Evolutionary conservation across 1,140 invertebrate genomes (phyloP), one percentile per base, ranked within the genome.

Genomic region (Manduca sexta): DNA sequence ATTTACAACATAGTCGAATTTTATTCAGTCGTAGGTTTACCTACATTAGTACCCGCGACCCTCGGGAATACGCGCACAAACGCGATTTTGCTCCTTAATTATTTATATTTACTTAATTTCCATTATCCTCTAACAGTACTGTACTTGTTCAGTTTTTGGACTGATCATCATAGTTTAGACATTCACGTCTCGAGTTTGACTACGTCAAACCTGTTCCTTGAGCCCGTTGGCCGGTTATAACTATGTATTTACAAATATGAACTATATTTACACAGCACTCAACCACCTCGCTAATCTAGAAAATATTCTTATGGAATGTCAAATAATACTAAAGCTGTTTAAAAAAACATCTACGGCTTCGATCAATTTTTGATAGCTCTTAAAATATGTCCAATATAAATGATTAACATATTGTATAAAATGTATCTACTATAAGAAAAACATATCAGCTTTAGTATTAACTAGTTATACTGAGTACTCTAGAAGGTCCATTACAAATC

Each of bases 221-320:
- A 44, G 49, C 47, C 47, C 47, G 11, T 39, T 37, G 34, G 17
- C 17, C 4, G 13, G 10, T 10, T 34, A 3, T 26, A 26, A 30
- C 41, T 33, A 13, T 29, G n/a, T n/a, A 52, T 57, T 52, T 57
- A 57, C 49, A 63, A 34, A 59, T 59, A 45, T 49, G 43, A 49
- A 49, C 53, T 54, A 53, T 64, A 60, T 60, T 64, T 60, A 60
- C 57, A 60, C 43, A 51, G 14, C 58, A 58, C 55, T 58, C 40
- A 40, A 47, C 45, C 52, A 50, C 37, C 15, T 44, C 46, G 39
- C 56, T 56, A 44, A 40, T 52, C 47, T 59, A 62, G 41, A 33
- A 45, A 46, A 41, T 56, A 48, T 53, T 52, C 43, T 48, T 56
- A 60, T 59, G 60, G 60, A 63, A 63, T 63, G 60, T 59, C 31